Percentiles rank a stretch among this genome's conserved stretches.
phyloP scores from a whole-genome alignment of 2,888 invertebrate species.

The Orchestes rusci region DNA sequence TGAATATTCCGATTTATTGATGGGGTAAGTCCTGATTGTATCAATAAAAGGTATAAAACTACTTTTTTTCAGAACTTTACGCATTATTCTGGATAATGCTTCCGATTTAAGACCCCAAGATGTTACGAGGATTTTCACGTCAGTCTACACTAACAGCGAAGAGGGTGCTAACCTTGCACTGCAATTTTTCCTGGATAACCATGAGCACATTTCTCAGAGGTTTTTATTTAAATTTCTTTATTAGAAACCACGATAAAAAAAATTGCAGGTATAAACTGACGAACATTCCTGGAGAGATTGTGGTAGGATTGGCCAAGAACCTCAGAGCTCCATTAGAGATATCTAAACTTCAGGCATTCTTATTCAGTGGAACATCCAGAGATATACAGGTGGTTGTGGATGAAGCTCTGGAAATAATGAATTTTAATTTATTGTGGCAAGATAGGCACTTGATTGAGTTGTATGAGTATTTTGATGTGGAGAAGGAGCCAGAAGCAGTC shows the following conservation, averaged over 20 bases:
- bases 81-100: too few relatives aligned
- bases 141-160: conserved; percentile 9
- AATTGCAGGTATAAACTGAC: conserved; percentile 11
- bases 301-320: conserved; percentile 9
- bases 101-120: conserved; percentile 13
- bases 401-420: conserved; percentile 20
- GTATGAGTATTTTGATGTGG: conserved; percentile 13
- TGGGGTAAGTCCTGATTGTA: conserved; percentile 11
- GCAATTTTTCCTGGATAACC: conserved; percentile 11
- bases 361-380: conserved; percentile 8
- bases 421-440: conserved; percentile 22
- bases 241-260: neutral
- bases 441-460: conserved; percentile 10
- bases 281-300: conserved; percentile 8
- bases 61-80: too few relatives aligned
- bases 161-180: conserved; percentile 12
- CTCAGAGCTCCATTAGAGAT: conserved; percentile 4
- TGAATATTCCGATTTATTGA: conserved; percentile 10
- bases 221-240: neutral
- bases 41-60: too few relatives aligned
- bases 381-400: conserved; percentile 12
- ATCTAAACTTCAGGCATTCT: conserved; percentile 20
- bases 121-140: conserved; percentile 6
- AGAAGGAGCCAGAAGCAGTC: too few relatives aligned
- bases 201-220: conserved; percentile 12